Base-by-base conservation (phyloP, 2,113 vertebrate genomes). In the Thermophis baileyi region DNA sequence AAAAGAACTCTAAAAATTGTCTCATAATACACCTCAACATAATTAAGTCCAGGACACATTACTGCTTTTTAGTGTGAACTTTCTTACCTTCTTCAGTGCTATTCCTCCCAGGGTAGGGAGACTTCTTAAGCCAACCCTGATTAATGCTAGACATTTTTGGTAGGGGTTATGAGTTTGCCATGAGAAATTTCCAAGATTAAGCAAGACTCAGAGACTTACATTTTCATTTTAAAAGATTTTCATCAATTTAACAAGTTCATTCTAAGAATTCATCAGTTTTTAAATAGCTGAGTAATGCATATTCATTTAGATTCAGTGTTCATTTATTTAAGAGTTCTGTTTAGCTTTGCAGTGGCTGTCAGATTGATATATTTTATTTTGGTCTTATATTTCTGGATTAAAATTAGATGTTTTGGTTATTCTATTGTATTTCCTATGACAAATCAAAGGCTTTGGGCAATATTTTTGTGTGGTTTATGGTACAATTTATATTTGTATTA, bases 231-330 rank as follows among this genome's bases (percentile, higher is more conserved):
- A 51, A 86, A 53, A 55, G 40, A 51, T 20, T 46, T 86, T 86
- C 35, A 30, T 22, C 51, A 16, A 91, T 4, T 91, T 86, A 91
- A 86, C 47, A 57, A 92, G 24, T 87, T 53, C 24, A 88, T 24
- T 89, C 54, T 89, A 89, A 69, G 49, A 46, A 81, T 89, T 69
- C 55, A 89, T 92, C 50, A 85, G 18, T 40, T 92, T 89, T n/a
- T 81, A 55, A 89, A 51, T 35, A 89, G 25, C 54, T 89, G 25
- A 81, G 46, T 47, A 55, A 88, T 44, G 47, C 81, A 53, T 54
- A 51, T 81, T 50, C 46, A 89, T 92, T 92, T 74, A 88, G 91
- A 35, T 92, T 53, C 55, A 30, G 6, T 53, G 47, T 88, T 88
- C 86, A 88, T 49, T 53, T 92, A 44, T 88, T 88, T 88, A 74